Percentiles rank a stretch among this genome's conserved stretches.
Evolutionary conservation across 2,797 vertebrate genomes (phyloP).

Genomic region (Toxotes lorentzi): DNA sequence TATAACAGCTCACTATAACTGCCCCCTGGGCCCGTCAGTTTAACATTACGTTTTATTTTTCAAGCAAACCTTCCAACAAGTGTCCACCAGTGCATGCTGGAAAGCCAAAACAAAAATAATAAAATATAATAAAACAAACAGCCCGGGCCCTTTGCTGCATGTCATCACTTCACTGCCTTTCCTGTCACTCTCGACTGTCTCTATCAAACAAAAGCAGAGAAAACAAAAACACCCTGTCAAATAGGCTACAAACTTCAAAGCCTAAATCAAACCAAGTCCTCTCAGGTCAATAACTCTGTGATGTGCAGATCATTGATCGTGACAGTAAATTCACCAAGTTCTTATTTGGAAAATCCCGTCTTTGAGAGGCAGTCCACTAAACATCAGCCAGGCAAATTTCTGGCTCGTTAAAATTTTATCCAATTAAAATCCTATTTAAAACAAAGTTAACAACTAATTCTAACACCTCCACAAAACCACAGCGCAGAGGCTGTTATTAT

Average conservation of each 20-base stretch:
- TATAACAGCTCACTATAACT: constrained; percentile 12
- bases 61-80: constrained; percentile 14
- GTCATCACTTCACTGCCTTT: too few relatives aligned
- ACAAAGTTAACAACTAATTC: constrained; percentile 67
- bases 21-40: constrained; percentile 1
- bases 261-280: constrained; percentile 46
- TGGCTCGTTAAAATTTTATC: constrained; percentile 62
- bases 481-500: constrained; percentile 59
- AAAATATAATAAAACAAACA: background rate
- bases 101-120: constrained; percentile 12
- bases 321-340: constrained; percentile 37
- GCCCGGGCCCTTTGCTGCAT: too few relatives aligned
- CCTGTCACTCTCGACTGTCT: too few relatives aligned
- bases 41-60: constrained; percentile 26
- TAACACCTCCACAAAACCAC: constrained; percentile 63
- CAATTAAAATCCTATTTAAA: constrained; percentile 67
- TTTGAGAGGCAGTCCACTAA: constrained; percentile 36
- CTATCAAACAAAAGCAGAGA: too few relatives aligned
- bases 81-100: background rate
- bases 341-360: constrained; percentile 46
- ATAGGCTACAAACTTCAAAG: constrained; percentile 22
- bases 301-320: constrained; percentile 43
- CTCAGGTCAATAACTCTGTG: constrained; percentile 44
- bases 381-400: constrained; percentile 56
- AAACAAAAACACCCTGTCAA: constrained; percentile 2